Base-by-base conservation (phyloP, 2,797 vertebrate genomes). In the Hydrocynus forskahlii region DNA sequence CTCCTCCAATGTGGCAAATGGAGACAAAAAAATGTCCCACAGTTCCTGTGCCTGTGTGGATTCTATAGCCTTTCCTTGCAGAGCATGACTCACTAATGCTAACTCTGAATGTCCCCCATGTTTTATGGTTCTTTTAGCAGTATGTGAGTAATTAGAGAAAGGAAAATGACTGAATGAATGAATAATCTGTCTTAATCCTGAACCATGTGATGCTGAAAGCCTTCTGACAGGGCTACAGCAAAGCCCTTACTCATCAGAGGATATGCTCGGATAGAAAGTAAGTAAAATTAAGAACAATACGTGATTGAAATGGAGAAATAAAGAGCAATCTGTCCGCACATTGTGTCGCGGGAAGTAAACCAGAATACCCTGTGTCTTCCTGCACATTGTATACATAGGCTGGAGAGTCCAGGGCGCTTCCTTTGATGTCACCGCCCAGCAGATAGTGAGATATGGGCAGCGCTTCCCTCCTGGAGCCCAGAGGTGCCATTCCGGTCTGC, bases 321-420 rank as follows among this genome's bases (percentile, higher is more conserved):
- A 76, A 79, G 29, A 66, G 48, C 7, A 8, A n/a, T 73, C 76
- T 40, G 55, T 79, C 67, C 21, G 75, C 76, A 81, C 66, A 59
- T 77, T 82, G 86, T 84, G 83, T 83, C 71, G 74, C 75, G 84
- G 83, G 81, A 87, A 87, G 81, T 80, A 68, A 78, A 81, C 57
- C 81, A 81, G 76, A 86, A 85, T 83, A 81, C 78, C 83, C 77
- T 78, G 75, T 83, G 84, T 86, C 83, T 87, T 87, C 86, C 86
- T 87, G 80, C 68, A 80, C 59, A 54, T 81, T 86, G 83, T 88
- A 83, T 85, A 79, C 83, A 78, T 80, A 82, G 72, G 83, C 83
- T 40, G 57, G 50, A 59, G 71, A 80, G 80, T 84, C 77, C 82
- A 83, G 78, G 74, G 79, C 66, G 82, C 76, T 86, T 87, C 84